These are phyloP conservation scores for Lagorchestes hirsutus DNA, from an alignment of 2,797 vertebrate genomes.

Conservation along the genomic window DNA sequence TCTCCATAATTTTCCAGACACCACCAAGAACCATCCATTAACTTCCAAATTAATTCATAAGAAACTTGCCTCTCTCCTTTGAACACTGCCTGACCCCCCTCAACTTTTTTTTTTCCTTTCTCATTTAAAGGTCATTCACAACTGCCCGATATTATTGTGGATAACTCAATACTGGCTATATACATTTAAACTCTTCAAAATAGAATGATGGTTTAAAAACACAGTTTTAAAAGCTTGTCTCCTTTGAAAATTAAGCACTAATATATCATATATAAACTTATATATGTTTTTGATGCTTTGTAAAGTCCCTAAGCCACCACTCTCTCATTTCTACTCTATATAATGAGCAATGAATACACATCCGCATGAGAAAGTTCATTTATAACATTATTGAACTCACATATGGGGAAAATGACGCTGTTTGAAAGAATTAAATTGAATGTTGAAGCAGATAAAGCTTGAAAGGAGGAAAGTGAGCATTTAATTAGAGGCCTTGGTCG, in stretches of 20 bases:
- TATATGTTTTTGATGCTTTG: neutral
- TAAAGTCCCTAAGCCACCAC: accelerated
- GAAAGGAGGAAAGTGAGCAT: conserved; percentile 81
- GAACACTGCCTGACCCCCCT: neutral
- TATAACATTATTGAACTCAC: conserved; percentile 66
- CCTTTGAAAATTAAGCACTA: conserved; percentile 1
- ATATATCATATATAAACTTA: neutral
- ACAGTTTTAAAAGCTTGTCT: neutral
- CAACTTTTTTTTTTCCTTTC: neutral
- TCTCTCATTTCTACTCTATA: neutral
- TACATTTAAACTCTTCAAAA: neutral
- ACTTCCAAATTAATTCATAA: neutral
- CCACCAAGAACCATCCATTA: neutral
- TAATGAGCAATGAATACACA: neutral
- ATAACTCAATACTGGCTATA: neutral
- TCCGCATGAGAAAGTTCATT: conserved; percentile 55
- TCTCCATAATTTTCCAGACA: neutral
- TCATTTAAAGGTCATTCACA: neutral
- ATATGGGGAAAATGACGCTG: conserved; percentile 74
- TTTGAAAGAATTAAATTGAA: conserved; percentile 82
- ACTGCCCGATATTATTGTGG: neutral
- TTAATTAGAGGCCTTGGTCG: conserved; percentile 82
- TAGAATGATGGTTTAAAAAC: neutral
- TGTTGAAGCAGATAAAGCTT: conserved; percentile 82
- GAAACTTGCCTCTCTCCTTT: neutral